These are phyloP conservation scores for Takifugu ocellatus DNA, from an alignment of 2,797 vertebrate species.

Conservation along the genomic window DNA sequence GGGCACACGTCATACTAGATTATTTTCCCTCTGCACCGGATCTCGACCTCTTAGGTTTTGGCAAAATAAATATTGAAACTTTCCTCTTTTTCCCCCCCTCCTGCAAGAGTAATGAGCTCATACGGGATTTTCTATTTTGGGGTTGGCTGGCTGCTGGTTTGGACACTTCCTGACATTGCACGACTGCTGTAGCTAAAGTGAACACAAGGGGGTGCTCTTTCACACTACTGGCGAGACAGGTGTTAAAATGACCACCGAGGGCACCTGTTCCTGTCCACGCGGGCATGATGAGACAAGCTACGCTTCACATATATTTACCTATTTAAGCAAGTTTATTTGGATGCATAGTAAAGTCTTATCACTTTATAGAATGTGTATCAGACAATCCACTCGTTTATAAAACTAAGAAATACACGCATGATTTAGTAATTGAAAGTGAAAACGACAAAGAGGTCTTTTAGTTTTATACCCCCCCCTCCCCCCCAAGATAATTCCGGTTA, in stretches of 20 bases:
- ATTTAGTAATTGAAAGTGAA: too few species aligned
- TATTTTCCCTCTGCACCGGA: conserved; percentile 51
- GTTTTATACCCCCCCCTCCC: too few species aligned
- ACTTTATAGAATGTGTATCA: too few species aligned
- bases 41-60: conserved; percentile 46
- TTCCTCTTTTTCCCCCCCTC: conserved; percentile 1
- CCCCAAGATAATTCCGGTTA: too few species aligned
- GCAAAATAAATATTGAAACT: conserved; percentile 39
- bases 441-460: too few species aligned
- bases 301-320: background rate
- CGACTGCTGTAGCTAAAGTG: background rate
- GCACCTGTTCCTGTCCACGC: conserved; percentile 34
- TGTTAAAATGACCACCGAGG: conserved; percentile 12
- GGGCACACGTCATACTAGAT: conserved; percentile 52
- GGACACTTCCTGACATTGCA: conserved; percentile 2
- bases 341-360: too few species aligned
- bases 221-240: background rate
- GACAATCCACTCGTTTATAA: too few species aligned
- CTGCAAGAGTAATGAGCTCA: conserved; percentile 52
- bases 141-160: conserved; percentile 21
- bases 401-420: too few species aligned
- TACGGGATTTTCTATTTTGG: conserved; percentile 51
- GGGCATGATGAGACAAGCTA: background rate
- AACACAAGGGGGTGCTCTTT: conserved; percentile 65
- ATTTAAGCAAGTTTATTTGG: too few species aligned